phyloP scores from a whole-genome alignment of 2,888 invertebrate genomes.

The Aphelenchoides bicaudatus region DNA sequence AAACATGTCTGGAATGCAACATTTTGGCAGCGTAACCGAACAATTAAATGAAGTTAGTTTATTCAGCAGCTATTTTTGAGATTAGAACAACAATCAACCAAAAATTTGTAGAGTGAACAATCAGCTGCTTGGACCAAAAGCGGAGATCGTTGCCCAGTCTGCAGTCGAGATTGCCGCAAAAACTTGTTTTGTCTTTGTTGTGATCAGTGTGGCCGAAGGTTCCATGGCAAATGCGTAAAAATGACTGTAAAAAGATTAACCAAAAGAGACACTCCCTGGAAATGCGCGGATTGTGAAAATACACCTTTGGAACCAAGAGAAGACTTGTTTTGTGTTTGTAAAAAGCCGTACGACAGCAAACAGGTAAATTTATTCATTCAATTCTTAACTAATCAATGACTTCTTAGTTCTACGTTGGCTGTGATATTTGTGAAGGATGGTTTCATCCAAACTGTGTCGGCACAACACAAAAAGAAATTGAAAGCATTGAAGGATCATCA shows the following conservation, averaged over 20 bases:
- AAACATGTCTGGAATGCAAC: too few relatives aligned
- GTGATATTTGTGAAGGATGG: conserved; percentile 98
- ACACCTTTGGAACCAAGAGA: conserved; percentile 65
- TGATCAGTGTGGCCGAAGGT: conserved; percentile 95
- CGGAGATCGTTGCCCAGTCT: too few relatives aligned
- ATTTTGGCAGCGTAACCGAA: too few relatives aligned
- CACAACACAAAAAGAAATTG: conserved; percentile 60
- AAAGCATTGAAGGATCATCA: too few relatives aligned
- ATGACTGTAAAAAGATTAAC: conserved; percentile 85
- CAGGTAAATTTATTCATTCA: not conserved
- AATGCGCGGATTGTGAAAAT: conserved; percentile 64
- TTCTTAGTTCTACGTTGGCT: conserved; percentile 92
- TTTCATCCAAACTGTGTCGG: conserved; percentile 97
- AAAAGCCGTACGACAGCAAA: conserved; percentile 92
- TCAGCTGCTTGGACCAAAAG: too few relatives aligned
- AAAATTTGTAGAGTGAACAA: too few relatives aligned
- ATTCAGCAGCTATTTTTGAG: too few relatives aligned
- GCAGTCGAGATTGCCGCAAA: too few relatives aligned
- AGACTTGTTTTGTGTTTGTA: conserved; percentile 90
- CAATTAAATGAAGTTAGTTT: too few relatives aligned
- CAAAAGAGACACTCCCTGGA: conserved; percentile 74
- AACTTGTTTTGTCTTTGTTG: conserved; percentile 85
- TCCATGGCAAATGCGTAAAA: conserved; percentile 92
- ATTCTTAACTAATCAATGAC: conserved; percentile 7
- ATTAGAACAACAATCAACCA: too few relatives aligned